Evolutionary conservation across 2,888 invertebrate genomes (phyloP), one percentile per base, ranked within the genome.

Genomic region (Dione vanillae): DNA sequence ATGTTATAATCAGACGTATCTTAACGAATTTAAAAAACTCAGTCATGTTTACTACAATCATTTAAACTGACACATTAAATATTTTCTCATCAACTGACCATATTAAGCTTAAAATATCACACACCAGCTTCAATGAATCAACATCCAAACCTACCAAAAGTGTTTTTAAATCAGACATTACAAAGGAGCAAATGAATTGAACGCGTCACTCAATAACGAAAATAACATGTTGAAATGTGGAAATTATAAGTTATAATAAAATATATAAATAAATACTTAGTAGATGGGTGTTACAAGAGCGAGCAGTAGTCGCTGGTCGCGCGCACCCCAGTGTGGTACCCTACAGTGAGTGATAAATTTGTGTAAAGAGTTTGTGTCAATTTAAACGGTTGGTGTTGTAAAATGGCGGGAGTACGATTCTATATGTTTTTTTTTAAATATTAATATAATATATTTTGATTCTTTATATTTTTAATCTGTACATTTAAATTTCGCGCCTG

Each of bases 331-430:
- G 90, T 78, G 79, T 87, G 89, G 91, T 85, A 78, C 86, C 79
- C 82, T 82, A 86, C 85, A 82, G 82, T 64, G 49, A 89, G 79
- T 76, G 84, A 86, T 27, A 27, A 27, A 5, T 27, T 27, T 27
- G 27, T 27, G 27, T 27, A 27, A 90, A 90, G 91, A 49, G 49
- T 49, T 16, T 47, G 45, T 47, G 47, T 47, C 10, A 49, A 49
- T 64, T 69, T 54, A 69, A n/a, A 89, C 89, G 89, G 90, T 91
- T 86, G 83, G 90, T 90, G 90, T 83, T 85, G 78, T 79, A 79
- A 80, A 81, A 90, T 90, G 88, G 85, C 85, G 83, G 81, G 86
- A 86, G 91, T 91, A 90, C 84, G 89, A 83, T 79, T 84, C 82
- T 85, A 76, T 78, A 76, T 73, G 76, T 79, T 79, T 80, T 80